Percentiles rank a stretch among this genome's conserved stretches.
Conservation (phyloP, 2,888 invertebrate genomes). For the Meiosimyza platycephala region DNA sequence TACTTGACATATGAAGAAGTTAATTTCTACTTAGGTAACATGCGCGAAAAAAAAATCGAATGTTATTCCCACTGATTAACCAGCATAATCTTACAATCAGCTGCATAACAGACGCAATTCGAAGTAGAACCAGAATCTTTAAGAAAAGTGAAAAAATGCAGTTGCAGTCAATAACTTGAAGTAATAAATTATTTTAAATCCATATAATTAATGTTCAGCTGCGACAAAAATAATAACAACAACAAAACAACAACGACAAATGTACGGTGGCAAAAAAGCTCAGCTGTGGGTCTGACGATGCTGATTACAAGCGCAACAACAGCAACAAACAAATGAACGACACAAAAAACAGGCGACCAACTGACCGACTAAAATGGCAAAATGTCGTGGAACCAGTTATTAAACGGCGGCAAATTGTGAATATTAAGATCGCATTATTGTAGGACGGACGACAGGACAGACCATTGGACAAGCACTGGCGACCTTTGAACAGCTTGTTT, state of each 20-base stretch:
- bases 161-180: conserved; percentile 25
- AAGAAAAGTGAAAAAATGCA: conserved; percentile 26
- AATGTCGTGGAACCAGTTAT: conserved; percentile 48
- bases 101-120: background rate
- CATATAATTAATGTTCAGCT: conserved; percentile 35
- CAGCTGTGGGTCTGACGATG: conserved; percentile 19
- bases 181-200: conserved; percentile 34
- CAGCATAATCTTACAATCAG: no score
- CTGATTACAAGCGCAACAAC: conserved; percentile 21
- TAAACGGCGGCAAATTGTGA: conserved; percentile 24
- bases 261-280: conserved; percentile 12
- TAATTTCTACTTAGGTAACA: no score
- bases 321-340: conserved; percentile 12
- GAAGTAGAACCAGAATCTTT: conserved; percentile 1
- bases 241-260: background rate
- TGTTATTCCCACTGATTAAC: no score
- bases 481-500: no score
- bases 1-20: no score
- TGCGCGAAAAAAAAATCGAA: no score
- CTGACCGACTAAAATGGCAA: conserved; percentile 52
- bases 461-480: background rate
- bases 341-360: conserved; percentile 40
- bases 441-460: conserved; percentile 32
- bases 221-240: conserved; percentile 16
- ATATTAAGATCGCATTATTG: conserved; percentile 19